Evolutionary conservation across 1,140 invertebrate species (phyloP), one percentile per base, ranked within the genome.

Genomic region (Drosophila nikananu): DNA sequence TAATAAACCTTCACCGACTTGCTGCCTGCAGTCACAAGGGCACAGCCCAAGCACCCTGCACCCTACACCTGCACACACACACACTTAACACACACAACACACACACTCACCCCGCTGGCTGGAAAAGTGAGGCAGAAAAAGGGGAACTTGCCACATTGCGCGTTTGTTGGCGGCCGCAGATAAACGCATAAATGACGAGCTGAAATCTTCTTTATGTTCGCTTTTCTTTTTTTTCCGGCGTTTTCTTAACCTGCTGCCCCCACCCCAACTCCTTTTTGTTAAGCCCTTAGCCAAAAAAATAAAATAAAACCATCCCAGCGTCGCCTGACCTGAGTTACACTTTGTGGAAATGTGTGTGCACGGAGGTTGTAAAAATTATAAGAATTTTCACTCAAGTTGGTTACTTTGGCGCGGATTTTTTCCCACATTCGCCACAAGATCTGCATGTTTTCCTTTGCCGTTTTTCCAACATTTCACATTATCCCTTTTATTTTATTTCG

Each of bases 111-210:
- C 27, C 13, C 51, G 25, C 10, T 54, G 12, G 25, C 30, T n/a
- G 4, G 27, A 54, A 55, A 61, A 55, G 46, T 27, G 32, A 59
- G 76, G 76, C 76, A 41, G 48, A 59, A 42, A 59, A 70, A 55
- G 61, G 83, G 39, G 55, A 66, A 86, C 65, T 86, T 83, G 66
- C 80, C 76, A 80, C 83, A 67, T 61, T 73, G 77, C 77, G 74
- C 80, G 52, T 83, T 77, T 89, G 83, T 83, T 84, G 84, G 74
- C 73, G 84, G 81, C 64, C 75, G 74, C 66, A 89, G 86, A 89
- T 89, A 89, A 89, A 89, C 86, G 86, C 86, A 89, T 89, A 89
- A 89, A 89, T 89, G 86, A 89, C 86, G 86, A 89, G 86, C 81
- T 89, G 70, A 89, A 89, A 89, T 90, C 86, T 90, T 81, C 80